Percentiles rank a stretch among this genome's conserved stretches.
These are phyloP conservation scores for Hippasteria phrygiana DNA, from an alignment of 53 echinoderm and acorn worm genomes.

Conservation along the genomic window DNA sequence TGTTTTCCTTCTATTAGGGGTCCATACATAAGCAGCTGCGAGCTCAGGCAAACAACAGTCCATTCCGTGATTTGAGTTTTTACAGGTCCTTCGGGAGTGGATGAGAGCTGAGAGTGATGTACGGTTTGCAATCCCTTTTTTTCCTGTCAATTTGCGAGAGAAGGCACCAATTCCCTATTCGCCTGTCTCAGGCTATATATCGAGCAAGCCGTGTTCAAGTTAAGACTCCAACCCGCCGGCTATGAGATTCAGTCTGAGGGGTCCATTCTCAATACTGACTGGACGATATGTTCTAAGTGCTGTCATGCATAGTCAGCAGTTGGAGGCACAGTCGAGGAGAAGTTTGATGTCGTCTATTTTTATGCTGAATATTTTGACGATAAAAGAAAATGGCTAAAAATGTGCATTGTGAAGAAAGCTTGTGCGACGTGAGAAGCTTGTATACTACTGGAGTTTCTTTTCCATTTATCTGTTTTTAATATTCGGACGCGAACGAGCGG, in stretches of 20 bases:
- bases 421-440: too few species aligned
- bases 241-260: neutral
- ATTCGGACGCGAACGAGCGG: too few species aligned
- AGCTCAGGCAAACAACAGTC: neutral
- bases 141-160: constrained; percentile 1
- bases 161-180: neutral
- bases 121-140: neutral
- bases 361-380: too few species aligned
- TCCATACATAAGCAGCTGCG: too few species aligned
- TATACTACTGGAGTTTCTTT: too few species aligned
- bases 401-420: too few species aligned
- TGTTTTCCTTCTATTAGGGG: neutral
- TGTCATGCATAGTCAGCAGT: neutral
- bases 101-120: neutral
- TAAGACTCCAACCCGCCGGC: neutral
- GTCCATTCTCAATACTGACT: neutral
- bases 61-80: neutral
- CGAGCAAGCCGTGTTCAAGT: neutral
- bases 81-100: neutral
- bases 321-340: neutral
- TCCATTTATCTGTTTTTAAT: too few species aligned
- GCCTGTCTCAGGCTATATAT: neutral
- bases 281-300: neutral
- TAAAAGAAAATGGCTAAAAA: too few species aligned
- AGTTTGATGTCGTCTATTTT: too few species aligned